Evolutionary conservation across 2,888 invertebrate genomes (phyloP).

Genomic region (Keiferia lycopersicella): DNA sequence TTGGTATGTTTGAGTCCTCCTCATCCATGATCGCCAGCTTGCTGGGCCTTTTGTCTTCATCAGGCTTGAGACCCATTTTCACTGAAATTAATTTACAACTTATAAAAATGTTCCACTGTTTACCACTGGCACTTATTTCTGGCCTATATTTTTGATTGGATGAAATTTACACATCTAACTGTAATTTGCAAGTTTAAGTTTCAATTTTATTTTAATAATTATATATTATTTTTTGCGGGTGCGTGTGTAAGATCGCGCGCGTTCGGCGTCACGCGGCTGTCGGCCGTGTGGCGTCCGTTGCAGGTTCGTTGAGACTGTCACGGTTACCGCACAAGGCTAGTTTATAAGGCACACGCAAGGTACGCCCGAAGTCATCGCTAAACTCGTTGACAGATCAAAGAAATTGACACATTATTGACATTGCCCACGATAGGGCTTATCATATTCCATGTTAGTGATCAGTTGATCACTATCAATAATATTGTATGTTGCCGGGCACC

Average conservation of each 20-base stretch:
- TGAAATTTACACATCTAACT: constrained; percentile 30
- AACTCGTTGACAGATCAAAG: constrained; percentile 44
- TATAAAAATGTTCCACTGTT: neutral
- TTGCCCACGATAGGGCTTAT: constrained; percentile 25
- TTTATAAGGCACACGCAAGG: constrained; percentile 64
- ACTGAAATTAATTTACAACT: constrained; percentile 46
- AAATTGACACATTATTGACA: constrained; percentile 52
- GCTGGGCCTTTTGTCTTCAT: constrained; percentile 75
- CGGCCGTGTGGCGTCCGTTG: constrained; percentile 34
- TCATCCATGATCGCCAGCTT: constrained; percentile 79
- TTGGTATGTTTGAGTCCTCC: constrained; percentile 62
- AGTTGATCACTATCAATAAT: neutral
- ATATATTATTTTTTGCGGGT: constrained; percentile 40
- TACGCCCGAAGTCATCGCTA: neutral
- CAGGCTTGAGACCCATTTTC: constrained; percentile 75
- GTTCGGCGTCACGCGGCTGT: constrained; percentile 48
- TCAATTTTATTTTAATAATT: constrained; percentile 25
- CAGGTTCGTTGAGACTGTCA: constrained; percentile 66
- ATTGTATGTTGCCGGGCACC: neutral
- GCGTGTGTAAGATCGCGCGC: constrained; percentile 48
- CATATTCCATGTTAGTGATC: constrained; percentile 9
- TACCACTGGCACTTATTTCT: constrained; percentile 42
- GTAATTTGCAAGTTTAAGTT: neutral
- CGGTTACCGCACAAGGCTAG: constrained; percentile 58
- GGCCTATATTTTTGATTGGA: constrained; percentile 51